Conservation (phyloP, 1,140 invertebrate species). For the Drosophila prosaltans region DNA sequence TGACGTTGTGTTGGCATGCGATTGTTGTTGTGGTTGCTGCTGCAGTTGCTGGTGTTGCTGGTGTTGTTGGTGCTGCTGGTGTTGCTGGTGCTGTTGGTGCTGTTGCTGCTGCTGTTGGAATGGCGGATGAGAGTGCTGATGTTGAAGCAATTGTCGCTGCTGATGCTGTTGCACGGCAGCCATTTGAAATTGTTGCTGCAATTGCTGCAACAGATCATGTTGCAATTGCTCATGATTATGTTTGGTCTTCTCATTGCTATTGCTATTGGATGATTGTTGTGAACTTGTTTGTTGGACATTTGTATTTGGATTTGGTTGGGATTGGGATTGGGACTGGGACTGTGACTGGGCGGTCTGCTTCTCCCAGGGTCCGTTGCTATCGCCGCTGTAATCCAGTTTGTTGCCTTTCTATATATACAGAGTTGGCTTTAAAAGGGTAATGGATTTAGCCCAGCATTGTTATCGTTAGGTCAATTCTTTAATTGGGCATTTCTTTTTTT, state of each 20-base stretch:
- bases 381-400: conserved; percentile 80
- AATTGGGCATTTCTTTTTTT: too few species aligned
- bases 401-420: conserved; percentile 13
- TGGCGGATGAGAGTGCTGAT: conserved; percentile 49
- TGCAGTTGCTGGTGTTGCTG: conserved; percentile 22
- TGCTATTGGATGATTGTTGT: neutral
- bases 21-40: conserved; percentile 29
- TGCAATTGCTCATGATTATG: conserved; percentile 62
- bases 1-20: conserved; percentile 14
- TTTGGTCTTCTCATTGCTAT: conserved; percentile 18
- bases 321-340: conserved; percentile 24
- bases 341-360: conserved; percentile 57
- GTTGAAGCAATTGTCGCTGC: conserved; percentile 42
- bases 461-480: too few species aligned
- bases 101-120: conserved; percentile 35
- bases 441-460: conserved; percentile 2
- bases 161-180: conserved; percentile 44
- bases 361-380: conserved; percentile 81
- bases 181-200: conserved; percentile 62
- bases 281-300: conserved; percentile 16
- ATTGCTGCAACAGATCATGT: conserved; percentile 66
- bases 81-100: conserved; percentile 30
- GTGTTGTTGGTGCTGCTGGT: conserved; percentile 35
- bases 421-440: neutral
- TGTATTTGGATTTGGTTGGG: conserved; percentile 35